Percentiles rank a stretch among this genome's conserved stretches.
Evolutionary conservation across 2,797 vertebrate genomes (phyloP).

Genomic region (Valencia hispanica): DNA sequence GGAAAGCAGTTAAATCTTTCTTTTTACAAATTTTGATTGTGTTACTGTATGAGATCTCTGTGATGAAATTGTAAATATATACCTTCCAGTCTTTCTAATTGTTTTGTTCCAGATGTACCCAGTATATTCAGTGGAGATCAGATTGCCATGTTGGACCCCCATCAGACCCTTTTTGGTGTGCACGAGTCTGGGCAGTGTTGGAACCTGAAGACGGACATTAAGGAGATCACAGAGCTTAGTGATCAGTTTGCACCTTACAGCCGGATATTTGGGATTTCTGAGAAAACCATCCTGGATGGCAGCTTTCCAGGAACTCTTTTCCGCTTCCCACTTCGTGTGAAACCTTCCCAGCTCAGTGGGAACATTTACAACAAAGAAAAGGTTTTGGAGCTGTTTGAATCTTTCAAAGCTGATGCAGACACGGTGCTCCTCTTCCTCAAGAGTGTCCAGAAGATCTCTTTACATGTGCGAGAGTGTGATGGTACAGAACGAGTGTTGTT

Average conservation of each 20-base stretch:
- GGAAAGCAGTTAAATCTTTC: background rate
- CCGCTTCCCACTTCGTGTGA: constrained; percentile 94
- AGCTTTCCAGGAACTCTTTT: constrained; percentile 96
- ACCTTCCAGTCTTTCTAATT: background rate
- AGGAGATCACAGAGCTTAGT: constrained; percentile 90
- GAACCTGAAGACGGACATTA: constrained; percentile 93
- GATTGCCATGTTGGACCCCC: constrained; percentile 98
- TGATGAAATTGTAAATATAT: background rate
- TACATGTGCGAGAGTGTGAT: constrained; percentile 89
- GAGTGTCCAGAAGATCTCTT: constrained; percentile 92
- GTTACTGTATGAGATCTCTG: background rate
- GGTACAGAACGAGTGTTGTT: constrained; percentile 92
- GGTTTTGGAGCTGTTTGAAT: constrained; percentile 95
- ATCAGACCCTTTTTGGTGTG: constrained; percentile 94
- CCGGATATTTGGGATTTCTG: constrained; percentile 92
- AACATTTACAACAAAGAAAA: constrained; percentile 98
- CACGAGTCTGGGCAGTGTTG: constrained; percentile 98
- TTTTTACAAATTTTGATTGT: background rate
- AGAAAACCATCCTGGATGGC: constrained; percentile 88
- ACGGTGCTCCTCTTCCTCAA: constrained; percentile 96
- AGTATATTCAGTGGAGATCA: constrained; percentile 99
- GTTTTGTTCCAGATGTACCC: constrained; percentile 89
- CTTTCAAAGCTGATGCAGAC: constrained; percentile 95
- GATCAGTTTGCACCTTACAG: constrained; percentile 96
- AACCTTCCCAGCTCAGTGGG: constrained; percentile 91